These are phyloP conservation scores for Pollenia labialis DNA, from an alignment of 2,888 invertebrate genomes.

Conservation along the genomic window DNA sequence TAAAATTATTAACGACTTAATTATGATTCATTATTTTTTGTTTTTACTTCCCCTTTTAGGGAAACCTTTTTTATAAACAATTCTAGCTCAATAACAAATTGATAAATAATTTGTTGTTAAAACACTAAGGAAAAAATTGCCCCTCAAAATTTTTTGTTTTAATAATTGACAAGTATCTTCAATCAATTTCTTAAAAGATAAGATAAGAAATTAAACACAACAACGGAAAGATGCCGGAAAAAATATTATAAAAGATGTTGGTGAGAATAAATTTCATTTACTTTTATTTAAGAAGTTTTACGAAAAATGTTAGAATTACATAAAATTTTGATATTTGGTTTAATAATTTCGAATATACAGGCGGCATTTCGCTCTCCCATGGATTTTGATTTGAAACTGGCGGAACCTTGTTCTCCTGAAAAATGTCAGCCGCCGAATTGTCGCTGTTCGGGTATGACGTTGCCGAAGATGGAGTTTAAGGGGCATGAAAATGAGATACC, in stretches of 20 bases:
- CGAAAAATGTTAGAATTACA: slow-evolving; percentile 20
- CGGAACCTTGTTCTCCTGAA: slow-evolving; percentile 51
- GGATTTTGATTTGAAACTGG: slow-evolving; percentile 63
- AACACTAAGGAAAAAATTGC: not conserved
- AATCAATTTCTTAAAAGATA: slow-evolving; percentile 22
- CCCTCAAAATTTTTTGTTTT: slow-evolving; percentile 7
- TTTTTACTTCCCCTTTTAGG: no score
- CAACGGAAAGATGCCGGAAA: not conserved
- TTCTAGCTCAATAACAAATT: no score
- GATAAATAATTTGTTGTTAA: no score
- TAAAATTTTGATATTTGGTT: slow-evolving; percentile 4
- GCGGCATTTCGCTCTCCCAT: slow-evolving; percentile 30
- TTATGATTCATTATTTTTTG: no score
- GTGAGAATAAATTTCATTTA: not conserved
- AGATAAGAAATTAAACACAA: slow-evolving; percentile 47
- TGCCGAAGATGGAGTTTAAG: slow-evolving; percentile 78
- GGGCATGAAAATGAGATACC: slow-evolving; percentile 80
- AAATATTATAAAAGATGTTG: slow-evolving; percentile 26
- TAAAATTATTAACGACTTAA: no score
- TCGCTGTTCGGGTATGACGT: slow-evolving; percentile 79
- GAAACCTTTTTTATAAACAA: no score
- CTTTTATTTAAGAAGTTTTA: not conserved
- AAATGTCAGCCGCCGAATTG: slow-evolving; percentile 77
- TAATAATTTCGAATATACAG: not conserved
- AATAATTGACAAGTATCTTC: slow-evolving; percentile 31